These are phyloP conservation scores for Burhinus oedicnemus DNA, from an alignment of 2,113 vertebrate genomes.

Conservation along the genomic window DNA sequence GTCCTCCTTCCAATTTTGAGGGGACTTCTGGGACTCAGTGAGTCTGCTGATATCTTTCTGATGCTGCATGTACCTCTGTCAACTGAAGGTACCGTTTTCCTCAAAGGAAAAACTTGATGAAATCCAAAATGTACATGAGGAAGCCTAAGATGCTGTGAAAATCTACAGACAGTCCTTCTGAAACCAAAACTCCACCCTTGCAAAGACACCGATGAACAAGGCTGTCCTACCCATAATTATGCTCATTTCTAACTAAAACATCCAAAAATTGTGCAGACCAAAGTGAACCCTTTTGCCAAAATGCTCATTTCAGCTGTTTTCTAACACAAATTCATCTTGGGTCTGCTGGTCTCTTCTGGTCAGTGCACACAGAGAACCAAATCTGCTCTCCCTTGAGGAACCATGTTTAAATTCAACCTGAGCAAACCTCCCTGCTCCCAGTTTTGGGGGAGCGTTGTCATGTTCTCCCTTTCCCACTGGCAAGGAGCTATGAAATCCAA, in stretches of 20 bases:
- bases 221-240: not conserved
- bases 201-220: not conserved
- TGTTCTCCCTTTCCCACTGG: not conserved
- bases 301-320: not conserved
- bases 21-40: not conserved
- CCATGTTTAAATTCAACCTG: not conserved
- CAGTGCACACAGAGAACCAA: not conserved
- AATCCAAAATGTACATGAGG: not conserved
- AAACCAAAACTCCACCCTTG: not conserved
- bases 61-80: not conserved
- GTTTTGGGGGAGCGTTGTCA: not conserved
- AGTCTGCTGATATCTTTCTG: not conserved
- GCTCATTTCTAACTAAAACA: not conserved
- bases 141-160: not conserved
- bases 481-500: not conserved
- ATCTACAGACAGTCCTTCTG: not conserved
- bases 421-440: not conserved
- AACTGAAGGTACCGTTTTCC: not conserved
- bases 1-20: not conserved
- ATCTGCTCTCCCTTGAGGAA: not conserved
- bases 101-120: not conserved
- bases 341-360: not conserved
- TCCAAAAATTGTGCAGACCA: fast-evolving
- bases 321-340: not conserved
- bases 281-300: not conserved